phyloP scores from a whole-genome alignment of 1,140 invertebrate species.

The Uloborus diversus region DNA sequence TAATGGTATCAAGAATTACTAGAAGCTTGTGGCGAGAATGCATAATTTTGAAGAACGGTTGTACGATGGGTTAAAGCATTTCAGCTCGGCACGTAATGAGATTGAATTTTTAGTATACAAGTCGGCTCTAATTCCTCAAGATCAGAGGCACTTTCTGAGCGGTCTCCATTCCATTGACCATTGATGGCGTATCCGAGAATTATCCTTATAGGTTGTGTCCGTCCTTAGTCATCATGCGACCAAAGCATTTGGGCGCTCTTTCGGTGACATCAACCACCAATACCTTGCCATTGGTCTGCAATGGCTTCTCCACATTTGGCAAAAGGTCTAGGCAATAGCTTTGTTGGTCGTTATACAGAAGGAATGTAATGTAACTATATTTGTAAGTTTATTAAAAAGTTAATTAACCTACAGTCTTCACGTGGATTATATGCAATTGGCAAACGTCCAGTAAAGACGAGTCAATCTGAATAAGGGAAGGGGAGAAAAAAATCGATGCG shows the following conservation, averaged over 20 bases:
- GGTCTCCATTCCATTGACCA: neutral
- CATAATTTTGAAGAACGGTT: neutral
- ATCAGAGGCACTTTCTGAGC: neutral
- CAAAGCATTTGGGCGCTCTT: neutral
- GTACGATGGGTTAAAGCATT: neutral
- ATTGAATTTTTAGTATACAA: neutral
- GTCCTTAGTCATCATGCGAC: neutral
- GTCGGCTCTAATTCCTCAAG: neutral
- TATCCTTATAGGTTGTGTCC: neutral
- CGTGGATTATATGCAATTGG: too few relatives aligned
- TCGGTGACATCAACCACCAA: neutral
- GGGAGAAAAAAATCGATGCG: too few relatives aligned
- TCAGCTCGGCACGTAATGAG: neutral
- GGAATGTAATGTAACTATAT: too few relatives aligned
- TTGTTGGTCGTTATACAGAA: too few relatives aligned
- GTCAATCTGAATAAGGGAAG: too few relatives aligned
- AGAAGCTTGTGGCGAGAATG: neutral
- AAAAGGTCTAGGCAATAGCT: neutral
- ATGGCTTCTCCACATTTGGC: neutral
- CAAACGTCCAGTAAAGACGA: too few relatives aligned
- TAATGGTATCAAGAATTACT: neutral
- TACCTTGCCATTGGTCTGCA: neutral
- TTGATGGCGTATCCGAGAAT: neutral
- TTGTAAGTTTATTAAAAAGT: too few relatives aligned
- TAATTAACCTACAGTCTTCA: too few relatives aligned